Conservation (phyloP, 2,797 vertebrate species). For the Tachyglossus aculeatus region DNA sequence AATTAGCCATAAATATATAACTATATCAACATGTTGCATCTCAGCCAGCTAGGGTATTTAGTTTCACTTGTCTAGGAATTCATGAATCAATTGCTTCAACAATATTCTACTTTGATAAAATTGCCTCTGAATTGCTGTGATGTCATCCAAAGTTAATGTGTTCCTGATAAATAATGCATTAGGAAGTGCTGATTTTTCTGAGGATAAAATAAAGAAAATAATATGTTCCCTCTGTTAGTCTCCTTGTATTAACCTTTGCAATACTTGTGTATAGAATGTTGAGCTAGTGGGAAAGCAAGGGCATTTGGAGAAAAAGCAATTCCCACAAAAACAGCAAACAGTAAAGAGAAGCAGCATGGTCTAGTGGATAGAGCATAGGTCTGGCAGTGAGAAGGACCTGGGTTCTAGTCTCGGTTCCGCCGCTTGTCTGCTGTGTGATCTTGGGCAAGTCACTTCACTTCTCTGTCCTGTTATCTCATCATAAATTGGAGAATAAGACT, state of each 20-base stretch:
- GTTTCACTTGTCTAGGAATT: constrained; percentile 59
- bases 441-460: too few relatives aligned
- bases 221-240: background rate
- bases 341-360: too few relatives aligned
- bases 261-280: background rate
- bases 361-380: too few relatives aligned
- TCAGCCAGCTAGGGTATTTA: constrained; percentile 43
- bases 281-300: background rate
- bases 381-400: too few relatives aligned
- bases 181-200: constrained; percentile 46
- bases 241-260: constrained; percentile 7
- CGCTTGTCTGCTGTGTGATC: too few relatives aligned
- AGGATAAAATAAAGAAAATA: constrained; percentile 9
- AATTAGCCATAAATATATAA: constrained; percentile 53
- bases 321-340: too few relatives aligned
- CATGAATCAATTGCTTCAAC: constrained; percentile 58
- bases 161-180: constrained; percentile 68
- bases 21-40: constrained; percentile 46
- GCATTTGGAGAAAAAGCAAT: too few relatives aligned
- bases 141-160: constrained; percentile 60
- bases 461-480: too few relatives aligned
- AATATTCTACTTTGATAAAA: constrained; percentile 66
- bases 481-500: too few relatives aligned
- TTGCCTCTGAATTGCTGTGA: constrained; percentile 62
- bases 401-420: too few relatives aligned